Evolutionary conservation across 2,888 invertebrate species (phyloP).

Genomic region (Leptinotarsa haldemani): DNA sequence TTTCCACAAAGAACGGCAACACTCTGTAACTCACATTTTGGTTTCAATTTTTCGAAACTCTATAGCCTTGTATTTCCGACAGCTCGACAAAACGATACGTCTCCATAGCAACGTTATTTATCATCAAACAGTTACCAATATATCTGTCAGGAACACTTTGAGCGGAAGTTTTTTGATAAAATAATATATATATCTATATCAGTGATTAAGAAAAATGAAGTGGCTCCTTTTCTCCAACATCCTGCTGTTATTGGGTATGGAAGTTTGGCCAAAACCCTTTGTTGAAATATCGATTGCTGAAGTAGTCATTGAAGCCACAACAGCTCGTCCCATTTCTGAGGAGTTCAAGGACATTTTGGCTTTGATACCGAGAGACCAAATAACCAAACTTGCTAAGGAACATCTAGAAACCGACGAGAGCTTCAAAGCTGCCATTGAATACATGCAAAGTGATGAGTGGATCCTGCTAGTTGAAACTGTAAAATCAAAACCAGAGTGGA

Average conservation of each 20-base stretch:
- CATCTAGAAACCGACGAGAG: conserved; percentile 48
- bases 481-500: conserved; percentile 46
- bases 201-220: background rate
- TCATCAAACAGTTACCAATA: background rate
- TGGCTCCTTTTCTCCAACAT: background rate
- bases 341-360: conserved; percentile 10
- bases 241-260: background rate
- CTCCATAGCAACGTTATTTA: conserved; percentile 9
- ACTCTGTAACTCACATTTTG: background rate
- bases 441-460: conserved; percentile 51
- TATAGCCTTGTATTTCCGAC: background rate
- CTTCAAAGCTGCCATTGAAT: conserved; percentile 49
- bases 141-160: background rate
- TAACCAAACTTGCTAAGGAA: conserved; percentile 42
- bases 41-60: background rate
- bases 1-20: background rate
- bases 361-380: conserved; percentile 40
- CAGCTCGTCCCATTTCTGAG: background rate
- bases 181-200: background rate
- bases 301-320: background rate
- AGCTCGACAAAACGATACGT: background rate
- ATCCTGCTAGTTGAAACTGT: conserved; percentile 38
- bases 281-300: background rate
- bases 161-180: background rate
- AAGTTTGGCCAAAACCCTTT: background rate